phyloP scores from a whole-genome alignment of 2,797 vertebrate genomes.

The Scleropages formosus region DNA sequence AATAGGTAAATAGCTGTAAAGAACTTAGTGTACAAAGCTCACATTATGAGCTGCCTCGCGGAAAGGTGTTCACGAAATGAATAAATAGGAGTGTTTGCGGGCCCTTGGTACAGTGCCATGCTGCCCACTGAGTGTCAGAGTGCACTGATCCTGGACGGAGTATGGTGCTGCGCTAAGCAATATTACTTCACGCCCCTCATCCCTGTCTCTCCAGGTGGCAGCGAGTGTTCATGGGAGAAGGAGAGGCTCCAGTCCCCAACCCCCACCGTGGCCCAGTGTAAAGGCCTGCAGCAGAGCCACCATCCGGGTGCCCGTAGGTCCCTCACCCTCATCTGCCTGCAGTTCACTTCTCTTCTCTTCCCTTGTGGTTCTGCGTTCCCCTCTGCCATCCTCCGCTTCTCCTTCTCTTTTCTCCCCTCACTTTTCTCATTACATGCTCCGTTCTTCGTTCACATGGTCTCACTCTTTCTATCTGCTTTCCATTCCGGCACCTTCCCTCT shows the following conservation, averaged over 20 bases:
- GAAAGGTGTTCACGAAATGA: too few relatives aligned
- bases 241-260: conserved; percentile 84
- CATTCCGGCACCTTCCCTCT: background rate
- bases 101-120: too few relatives aligned
- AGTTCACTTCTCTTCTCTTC: background rate
- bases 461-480: background rate
- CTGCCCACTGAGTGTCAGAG: background rate
- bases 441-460: background rate
- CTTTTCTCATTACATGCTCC: conserved; percentile 9
- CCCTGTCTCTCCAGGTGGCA: conserved; percentile 70
- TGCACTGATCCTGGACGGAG: background rate
- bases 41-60: too few relatives aligned
- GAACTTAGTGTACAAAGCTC: too few relatives aligned
- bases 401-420: background rate
- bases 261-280: conserved; percentile 68
- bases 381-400: conserved; percentile 33
- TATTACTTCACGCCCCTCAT: too few relatives aligned
- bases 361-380: conserved; percentile 2
- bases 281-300: conserved; percentile 78
- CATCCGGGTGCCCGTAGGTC: conserved; percentile 85
- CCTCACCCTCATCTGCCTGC: background rate
- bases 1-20: too few relatives aligned
- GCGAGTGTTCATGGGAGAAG: conserved; percentile 88
- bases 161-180: too few relatives aligned
- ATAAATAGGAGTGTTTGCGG: background rate